Percentiles rank a stretch among this genome's conserved stretches.
Evolutionary conservation across 2,888 invertebrate species (phyloP).

Genomic region (Sturmia bella): DNA sequence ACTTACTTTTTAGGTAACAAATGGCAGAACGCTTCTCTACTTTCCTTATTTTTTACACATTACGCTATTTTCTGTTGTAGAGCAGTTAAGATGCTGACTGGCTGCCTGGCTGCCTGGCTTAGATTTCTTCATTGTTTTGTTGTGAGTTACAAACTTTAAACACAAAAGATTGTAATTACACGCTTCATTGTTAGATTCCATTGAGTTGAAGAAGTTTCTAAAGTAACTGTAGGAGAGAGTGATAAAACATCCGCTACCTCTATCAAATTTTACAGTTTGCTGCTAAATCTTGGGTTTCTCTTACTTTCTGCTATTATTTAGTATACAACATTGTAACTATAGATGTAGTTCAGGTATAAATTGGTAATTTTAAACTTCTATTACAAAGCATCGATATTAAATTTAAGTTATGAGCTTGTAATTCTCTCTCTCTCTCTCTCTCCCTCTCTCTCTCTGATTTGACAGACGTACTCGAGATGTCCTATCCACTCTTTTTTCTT

Average conservation of each 20-base stretch:
- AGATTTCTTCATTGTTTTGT: conserved; percentile 54
- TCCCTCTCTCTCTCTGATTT: too few relatives aligned
- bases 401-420: too few relatives aligned
- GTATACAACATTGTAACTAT: conserved; percentile 23
- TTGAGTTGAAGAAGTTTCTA: conserved; percentile 31
- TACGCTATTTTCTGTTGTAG: conserved; percentile 13
- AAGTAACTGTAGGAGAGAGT: conserved; percentile 8
- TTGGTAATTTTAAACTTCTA: conserved; percentile 51
- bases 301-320: neutral
- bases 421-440: too few relatives aligned
- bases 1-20: conserved; percentile 48
- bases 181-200: conserved; percentile 80
- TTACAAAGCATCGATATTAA: conserved; percentile 56
- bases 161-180: conserved; percentile 81
- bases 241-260: conserved; percentile 36
- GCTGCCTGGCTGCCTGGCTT: conserved; percentile 31
- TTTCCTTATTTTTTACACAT: conserved; percentile 16
- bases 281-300: conserved; percentile 20
- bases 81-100: conserved; percentile 25
- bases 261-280: conserved; percentile 22
- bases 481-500: too few relatives aligned
- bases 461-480: too few relatives aligned
- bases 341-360: conserved; percentile 46
- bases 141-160: conserved; percentile 66
- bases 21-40: conserved; percentile 59